Percentiles rank a stretch among this genome's conserved stretches.
Evolutionary conservation across 2,797 vertebrate species (phyloP).

Genomic region (Takifugu rubripes): DNA sequence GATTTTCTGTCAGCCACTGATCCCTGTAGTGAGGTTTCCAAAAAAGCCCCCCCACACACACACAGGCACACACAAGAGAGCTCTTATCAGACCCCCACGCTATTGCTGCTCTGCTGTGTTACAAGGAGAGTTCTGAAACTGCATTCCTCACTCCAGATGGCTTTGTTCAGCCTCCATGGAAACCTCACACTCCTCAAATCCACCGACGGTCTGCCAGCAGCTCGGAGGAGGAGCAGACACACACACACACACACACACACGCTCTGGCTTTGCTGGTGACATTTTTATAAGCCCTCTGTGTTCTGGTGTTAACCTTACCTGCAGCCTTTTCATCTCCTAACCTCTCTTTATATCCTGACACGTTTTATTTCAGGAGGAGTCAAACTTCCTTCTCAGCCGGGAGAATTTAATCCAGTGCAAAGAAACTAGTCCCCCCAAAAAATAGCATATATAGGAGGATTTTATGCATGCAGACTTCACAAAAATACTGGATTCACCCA

Average conservation of each 20-base stretch:
- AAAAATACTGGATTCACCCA: not conserved
- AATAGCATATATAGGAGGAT: not conserved
- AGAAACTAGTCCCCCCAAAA: too few species aligned
- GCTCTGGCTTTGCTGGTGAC: conserved; percentile 8
- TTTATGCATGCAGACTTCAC: not conserved
- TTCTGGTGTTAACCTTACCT: conserved; percentile 31
- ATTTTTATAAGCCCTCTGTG: conserved; percentile 12
- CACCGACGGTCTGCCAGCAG: conserved; percentile 41
- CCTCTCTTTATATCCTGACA: not conserved
- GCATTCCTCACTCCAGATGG: conserved; percentile 72
- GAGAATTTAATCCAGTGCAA: not conserved
- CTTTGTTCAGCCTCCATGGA: conserved; percentile 75
- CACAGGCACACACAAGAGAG: not conserved
- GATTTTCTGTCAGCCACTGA: not conserved
- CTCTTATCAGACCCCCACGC: conserved; percentile 49
- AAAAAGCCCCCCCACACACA: conserved; percentile 3
- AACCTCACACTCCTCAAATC: conserved; percentile 60
- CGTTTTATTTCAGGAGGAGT: not conserved
- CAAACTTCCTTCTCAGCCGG: not conserved
- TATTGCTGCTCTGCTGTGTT: conserved; percentile 34
- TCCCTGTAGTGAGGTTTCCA: conserved; percentile 12
- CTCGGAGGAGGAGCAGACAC: conserved; percentile 26
- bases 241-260: not conserved
- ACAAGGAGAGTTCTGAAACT: conserved; percentile 45
- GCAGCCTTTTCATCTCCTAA: conserved; percentile 3